phyloP scores from a whole-genome alignment of 2,797 vertebrate genomes.

The Pelochelys cantorii region DNA sequence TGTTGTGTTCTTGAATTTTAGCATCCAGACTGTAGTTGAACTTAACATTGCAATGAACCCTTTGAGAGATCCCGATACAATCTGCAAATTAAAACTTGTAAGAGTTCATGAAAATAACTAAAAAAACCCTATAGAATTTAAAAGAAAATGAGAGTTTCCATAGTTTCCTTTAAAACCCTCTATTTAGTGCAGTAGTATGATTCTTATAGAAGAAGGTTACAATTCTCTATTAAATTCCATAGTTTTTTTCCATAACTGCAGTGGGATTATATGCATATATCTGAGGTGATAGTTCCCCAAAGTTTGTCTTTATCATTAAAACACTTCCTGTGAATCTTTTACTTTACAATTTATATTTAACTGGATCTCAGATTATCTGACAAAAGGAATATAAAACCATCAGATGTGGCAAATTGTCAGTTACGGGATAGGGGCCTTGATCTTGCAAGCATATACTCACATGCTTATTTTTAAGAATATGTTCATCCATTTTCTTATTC shows the following conservation, averaged over 20 bases:
- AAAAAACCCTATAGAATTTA: neutral
- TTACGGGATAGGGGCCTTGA: neutral
- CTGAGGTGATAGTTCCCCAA: too few relatives aligned
- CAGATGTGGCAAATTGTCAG: neutral
- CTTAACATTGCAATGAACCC: neutral
- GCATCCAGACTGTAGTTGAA: neutral
- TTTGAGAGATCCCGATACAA: neutral
- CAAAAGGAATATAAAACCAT: neutral
- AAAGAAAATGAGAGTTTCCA: neutral
- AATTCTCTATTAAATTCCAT: neutral
- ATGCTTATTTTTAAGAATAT: neutral
- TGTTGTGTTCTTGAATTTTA: neutral
- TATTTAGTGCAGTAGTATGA: too few relatives aligned
- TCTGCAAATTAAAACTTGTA: neutral
- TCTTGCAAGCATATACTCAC: neutral
- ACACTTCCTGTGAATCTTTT: neutral
- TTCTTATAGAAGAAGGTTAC: neutral
- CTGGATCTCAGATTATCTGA: neutral
- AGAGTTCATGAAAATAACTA: neutral
- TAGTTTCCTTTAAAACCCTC: too few relatives aligned
- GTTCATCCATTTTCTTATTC: neutral
- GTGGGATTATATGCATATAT: neutral
- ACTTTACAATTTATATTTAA: neutral
- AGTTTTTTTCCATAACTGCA: accelerated
- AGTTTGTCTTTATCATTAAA: neutral